phyloP scores from a whole-genome alignment of 53 echinoderm and acorn worm species.

The Luidia sarsii region DNA sequence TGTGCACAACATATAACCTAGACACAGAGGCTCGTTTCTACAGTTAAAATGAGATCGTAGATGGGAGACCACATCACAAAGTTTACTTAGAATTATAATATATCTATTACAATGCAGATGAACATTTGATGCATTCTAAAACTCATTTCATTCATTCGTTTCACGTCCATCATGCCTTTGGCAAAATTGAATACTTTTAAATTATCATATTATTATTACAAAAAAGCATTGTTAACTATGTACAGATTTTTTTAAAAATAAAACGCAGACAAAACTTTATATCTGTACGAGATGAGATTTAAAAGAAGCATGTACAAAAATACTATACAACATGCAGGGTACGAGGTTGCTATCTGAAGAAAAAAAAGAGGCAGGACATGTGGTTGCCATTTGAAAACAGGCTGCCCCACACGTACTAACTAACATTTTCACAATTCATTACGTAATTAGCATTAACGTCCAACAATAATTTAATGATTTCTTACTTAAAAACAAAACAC shows the following conservation, averaged over 20 bases:
- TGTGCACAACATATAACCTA: background rate
- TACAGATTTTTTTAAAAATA: conserved; percentile 50
- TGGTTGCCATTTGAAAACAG: background rate
- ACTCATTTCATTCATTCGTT: conserved; percentile 8
- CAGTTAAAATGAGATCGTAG: conserved; percentile 10
- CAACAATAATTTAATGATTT: background rate
- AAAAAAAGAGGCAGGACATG: background rate
- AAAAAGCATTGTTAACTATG: conserved; percentile 18
- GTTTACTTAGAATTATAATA: background rate
- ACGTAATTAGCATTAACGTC: background rate
- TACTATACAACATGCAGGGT: conserved; percentile 29
- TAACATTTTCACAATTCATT: background rate
- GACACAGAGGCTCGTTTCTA: background rate
- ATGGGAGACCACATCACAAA: conserved; percentile 10
- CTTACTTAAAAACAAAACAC: too few species aligned
- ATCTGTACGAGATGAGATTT: background rate
- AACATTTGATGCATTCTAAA: conserved; percentile 23
- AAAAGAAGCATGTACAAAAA: conserved; percentile 35
- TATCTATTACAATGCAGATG: background rate
- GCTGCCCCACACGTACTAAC: background rate
- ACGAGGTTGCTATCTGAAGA: background rate
- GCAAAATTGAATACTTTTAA: conserved; percentile 54
- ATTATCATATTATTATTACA: conserved; percentile 39
- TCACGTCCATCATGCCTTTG: conserved; percentile 24
- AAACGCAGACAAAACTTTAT: background rate